Conservation (phyloP, 2,113 vertebrate species). For the Calonectris borealis region DNA sequence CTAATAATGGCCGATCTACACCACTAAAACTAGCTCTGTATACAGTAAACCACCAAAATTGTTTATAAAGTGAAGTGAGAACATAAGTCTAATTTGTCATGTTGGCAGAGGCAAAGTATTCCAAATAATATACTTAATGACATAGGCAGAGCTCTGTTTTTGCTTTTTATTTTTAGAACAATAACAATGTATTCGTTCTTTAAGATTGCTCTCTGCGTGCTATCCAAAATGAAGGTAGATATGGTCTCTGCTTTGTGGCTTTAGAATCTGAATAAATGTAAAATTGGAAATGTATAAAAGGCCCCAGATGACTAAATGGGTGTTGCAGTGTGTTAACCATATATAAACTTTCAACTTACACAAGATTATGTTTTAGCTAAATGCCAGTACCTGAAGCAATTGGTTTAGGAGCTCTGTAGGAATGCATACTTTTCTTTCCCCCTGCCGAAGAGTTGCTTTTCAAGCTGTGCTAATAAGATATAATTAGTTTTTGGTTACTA, state of each 20-base stretch:
- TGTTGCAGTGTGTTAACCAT: background rate
- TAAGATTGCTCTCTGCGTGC: background rate
- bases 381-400: background rate
- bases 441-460: background rate
- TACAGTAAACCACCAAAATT: background rate
- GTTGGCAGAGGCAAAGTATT: background rate
- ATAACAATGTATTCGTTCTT: background rate
- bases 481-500: background rate
- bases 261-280: background rate
- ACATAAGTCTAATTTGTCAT: background rate
- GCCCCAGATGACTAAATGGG: background rate
- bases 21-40: background rate
- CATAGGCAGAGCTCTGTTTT: background rate
- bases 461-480: background rate
- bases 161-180: background rate
- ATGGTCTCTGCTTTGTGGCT: background rate
- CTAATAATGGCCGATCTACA: background rate
- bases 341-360: background rate
- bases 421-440: background rate
- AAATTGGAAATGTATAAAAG: background rate
- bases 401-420: background rate
- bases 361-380: background rate
- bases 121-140: background rate
- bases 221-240: background rate
- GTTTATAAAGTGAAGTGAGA: background rate